Evolutionary conservation across 2,113 vertebrate species (phyloP).

Genomic region (Neogobius melanostomus): DNA sequence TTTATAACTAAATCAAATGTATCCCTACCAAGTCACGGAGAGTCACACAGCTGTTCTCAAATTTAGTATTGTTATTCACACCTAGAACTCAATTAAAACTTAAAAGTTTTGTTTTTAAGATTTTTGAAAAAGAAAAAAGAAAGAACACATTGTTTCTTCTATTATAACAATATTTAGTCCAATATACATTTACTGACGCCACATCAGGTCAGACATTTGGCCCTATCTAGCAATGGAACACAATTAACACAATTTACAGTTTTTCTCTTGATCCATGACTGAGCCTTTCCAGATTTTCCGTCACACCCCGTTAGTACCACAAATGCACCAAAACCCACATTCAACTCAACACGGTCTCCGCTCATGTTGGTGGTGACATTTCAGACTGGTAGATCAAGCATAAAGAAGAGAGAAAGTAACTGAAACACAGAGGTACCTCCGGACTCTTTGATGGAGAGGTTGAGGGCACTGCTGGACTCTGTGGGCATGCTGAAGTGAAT

Average conservation of each 20-base stretch:
- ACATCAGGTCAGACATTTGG: background rate
- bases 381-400: background rate
- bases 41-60: background rate
- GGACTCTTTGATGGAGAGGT: constrained; percentile 81
- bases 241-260: background rate
- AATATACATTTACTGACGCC: background rate
- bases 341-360: background rate
- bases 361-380: background rate
- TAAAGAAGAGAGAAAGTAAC: constrained; percentile 7
- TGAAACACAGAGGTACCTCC: constrained; percentile 67
- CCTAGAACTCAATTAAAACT: too few relatives aligned
- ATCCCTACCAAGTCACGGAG: too few relatives aligned
- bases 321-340: background rate
- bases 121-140: too few relatives aligned
- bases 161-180: too few relatives aligned
- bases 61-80: background rate
- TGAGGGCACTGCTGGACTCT: constrained; percentile 75
- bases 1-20: background rate
- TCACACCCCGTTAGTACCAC: constrained; percentile 61
- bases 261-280: background rate
- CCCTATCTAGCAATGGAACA: background rate
- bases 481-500: constrained; percentile 82
- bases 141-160: too few relatives aligned
- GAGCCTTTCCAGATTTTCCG: constrained; percentile 61
- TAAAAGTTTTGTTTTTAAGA: too few relatives aligned